Conservation (phyloP, 1,140 invertebrate genomes). For the Cyclargus thomasi region DNA sequence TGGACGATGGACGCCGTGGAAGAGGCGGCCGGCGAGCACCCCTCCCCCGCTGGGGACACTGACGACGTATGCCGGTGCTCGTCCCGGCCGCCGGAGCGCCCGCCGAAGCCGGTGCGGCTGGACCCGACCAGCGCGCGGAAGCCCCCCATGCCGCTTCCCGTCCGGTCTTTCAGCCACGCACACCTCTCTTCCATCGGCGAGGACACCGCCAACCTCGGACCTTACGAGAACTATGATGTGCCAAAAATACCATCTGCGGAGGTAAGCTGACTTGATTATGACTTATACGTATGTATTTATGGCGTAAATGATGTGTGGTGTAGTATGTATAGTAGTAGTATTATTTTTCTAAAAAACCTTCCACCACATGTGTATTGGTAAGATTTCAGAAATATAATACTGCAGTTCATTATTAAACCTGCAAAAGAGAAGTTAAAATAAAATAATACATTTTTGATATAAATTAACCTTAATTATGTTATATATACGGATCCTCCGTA, state of each 20-base stretch:
- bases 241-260: slow-evolving; percentile 78
- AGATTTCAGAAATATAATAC: no score
- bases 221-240: slow-evolving; percentile 87
- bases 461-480: no score
- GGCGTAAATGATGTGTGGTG: no score
- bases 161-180: slow-evolving; percentile 39
- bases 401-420: no score
- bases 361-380: no score
- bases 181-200: slow-evolving; percentile 36
- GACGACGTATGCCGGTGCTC: slow-evolving; percentile 42
- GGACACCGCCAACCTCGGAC: slow-evolving; percentile 56
- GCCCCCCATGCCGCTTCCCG: slow-evolving; percentile 57
- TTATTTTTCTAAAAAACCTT: no score
- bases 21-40: slow-evolving; percentile 37
- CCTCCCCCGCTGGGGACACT: slow-evolving; percentile 30
- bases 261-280: slow-evolving; percentile 62
- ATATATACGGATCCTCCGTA: no score
- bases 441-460: no score
- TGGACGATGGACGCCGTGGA: slow-evolving; percentile 79
- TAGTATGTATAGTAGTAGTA: no score
- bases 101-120: slow-evolving; percentile 56
- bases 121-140: slow-evolving; percentile 66
- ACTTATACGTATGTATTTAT: no score
- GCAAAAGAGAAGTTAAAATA: no score
- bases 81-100: slow-evolving; percentile 41